Evolutionary conservation across 2,888 invertebrate genomes (phyloP).

Genomic region (Spodoptera littoralis): DNA sequence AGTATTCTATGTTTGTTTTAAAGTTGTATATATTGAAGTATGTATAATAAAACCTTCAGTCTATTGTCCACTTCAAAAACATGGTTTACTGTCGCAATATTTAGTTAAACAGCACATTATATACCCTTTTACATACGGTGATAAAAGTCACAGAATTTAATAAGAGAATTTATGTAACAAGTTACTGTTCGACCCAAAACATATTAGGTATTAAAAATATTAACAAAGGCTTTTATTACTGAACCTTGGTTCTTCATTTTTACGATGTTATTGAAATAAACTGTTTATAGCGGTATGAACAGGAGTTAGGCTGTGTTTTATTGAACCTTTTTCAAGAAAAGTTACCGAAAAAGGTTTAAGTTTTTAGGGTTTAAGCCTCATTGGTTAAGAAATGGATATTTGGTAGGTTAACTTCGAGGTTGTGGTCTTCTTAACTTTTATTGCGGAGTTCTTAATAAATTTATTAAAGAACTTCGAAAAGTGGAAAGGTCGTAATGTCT

Average conservation of each 20-base stretch:
- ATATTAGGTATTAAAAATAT: constrained; percentile 57
- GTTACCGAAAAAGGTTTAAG: constrained; percentile 32
- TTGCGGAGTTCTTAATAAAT: background rate
- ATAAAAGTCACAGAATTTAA: constrained; percentile 48
- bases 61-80: constrained; percentile 1
- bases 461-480: too few species aligned
- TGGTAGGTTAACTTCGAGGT: constrained; percentile 31
- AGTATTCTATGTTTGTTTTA: too few species aligned
- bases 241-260: constrained; percentile 56
- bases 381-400: constrained; percentile 50
- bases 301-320: constrained; percentile 54
- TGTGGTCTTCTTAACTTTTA: constrained; percentile 6
- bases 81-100: constrained; percentile 24
- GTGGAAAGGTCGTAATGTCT: too few species aligned
- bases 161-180: constrained; percentile 49
- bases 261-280: constrained; percentile 57
- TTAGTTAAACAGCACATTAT: constrained; percentile 30
- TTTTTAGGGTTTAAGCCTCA: constrained; percentile 53
- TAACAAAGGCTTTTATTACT: constrained; percentile 57
- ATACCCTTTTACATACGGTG: constrained; percentile 32
- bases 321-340: constrained; percentile 50
- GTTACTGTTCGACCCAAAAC: constrained; percentile 40
- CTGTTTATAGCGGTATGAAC: constrained; percentile 58
- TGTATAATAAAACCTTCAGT: too few species aligned
- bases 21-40: too few species aligned